phyloP scores from a whole-genome alignment of 2,888 invertebrate species.

The Spilarctia lutea region DNA sequence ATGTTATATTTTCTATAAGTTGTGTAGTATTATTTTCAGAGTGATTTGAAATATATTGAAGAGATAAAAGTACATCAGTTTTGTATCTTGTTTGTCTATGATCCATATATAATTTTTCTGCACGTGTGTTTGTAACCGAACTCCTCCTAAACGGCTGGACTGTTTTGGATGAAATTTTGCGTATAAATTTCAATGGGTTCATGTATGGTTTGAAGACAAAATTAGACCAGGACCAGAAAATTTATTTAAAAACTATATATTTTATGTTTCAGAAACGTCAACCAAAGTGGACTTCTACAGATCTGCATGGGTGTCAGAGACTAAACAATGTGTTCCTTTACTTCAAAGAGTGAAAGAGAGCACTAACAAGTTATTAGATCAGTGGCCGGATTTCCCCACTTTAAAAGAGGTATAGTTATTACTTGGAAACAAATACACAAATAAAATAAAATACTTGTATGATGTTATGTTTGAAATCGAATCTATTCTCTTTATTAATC shows the following conservation, averaged over 20 bases:
- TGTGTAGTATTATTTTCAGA: background rate
- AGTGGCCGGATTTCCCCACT: constrained; percentile 97
- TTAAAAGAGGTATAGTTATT: constrained; percentile 88
- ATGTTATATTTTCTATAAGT: constrained; percentile 39
- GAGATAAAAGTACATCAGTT: background rate
- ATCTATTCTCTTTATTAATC: background rate
- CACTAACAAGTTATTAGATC: constrained; percentile 88
- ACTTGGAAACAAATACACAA: background rate
- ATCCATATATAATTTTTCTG: no score
- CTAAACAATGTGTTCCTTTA: constrained; percentile 90
- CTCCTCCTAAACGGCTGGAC: no score
- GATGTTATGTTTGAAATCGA: no score
- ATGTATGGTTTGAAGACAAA: no score
- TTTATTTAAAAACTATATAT: background rate
- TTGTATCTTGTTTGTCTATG: background rate
- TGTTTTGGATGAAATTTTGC: no score
- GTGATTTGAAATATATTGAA: background rate
- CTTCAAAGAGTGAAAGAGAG: constrained; percentile 88
- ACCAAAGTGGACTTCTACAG: constrained; percentile 91
- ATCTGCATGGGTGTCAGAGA: constrained; percentile 93
- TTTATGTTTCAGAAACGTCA: constrained; percentile 59
- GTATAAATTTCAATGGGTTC: no score
- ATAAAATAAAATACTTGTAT: no score
- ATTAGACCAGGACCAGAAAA: background rate
- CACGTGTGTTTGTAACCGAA: no score